Evolutionary conservation across 2,888 invertebrate genomes (phyloP), one percentile per base, ranked within the genome.

Genomic region (Acrocera orbiculus): DNA sequence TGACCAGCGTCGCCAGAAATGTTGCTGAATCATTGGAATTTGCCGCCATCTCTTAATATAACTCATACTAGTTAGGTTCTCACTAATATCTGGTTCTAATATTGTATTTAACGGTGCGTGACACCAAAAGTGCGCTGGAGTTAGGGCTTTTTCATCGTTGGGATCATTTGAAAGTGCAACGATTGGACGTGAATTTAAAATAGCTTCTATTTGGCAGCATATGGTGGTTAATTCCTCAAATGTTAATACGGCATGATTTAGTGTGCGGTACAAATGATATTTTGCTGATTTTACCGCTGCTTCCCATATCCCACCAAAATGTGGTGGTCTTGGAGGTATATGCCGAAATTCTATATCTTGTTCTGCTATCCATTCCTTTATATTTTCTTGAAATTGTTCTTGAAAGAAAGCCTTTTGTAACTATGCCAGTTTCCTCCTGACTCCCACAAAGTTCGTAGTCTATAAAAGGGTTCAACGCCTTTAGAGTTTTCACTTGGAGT

Each of bases 141-240:
- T 37, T 5, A 37, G 30, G 8, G 15, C 25, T 10, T 14, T 13
- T 4, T 16, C 9, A 11, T 32, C 32, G 8, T n/a, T 7, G 4
- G 16, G 11, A 4, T 22, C 23, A 25, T 16, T 6, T 4, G 25
- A 16, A 15, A 32, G 9, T n/a, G 32, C 11, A 13, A 7, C 24
- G 3, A 32, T 5, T 6, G 25, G 36, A 10, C 34, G n/a, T 2
- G 29, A 34, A 29, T 34, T 34, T 8, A 34, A 14, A 16, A 15
- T 14, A 11, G 26, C 26, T 16, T 27, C 46, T n/a, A 47, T 41
- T 35, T 46, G 45, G 14, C 36, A 33, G 4, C 42, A 11, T 1
- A 47, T 11, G 3, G 47, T 50, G 13, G 34, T 17, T 15, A 47
- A 37, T 31, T 52, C 46, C 34, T 48, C 44, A 16, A 31, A 37